A percentile compares a stretch with the other conserved stretches of the same genome.
These are phyloP conservation scores for Caradrina clavipalpis DNA, from an alignment of 2,888 invertebrate genomes.

Conservation along the genomic window DNA sequence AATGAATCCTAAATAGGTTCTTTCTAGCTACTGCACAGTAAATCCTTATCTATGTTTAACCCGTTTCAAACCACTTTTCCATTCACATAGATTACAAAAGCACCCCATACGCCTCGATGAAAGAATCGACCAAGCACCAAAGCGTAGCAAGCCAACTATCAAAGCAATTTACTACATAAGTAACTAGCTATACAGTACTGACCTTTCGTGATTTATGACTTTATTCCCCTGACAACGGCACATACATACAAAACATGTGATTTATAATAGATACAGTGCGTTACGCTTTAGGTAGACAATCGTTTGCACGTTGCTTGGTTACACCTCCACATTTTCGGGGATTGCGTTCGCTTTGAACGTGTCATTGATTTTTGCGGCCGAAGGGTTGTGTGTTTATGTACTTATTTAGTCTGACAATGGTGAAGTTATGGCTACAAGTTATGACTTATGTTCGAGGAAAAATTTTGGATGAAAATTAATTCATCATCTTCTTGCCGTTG, in stretches of 20 bases:
- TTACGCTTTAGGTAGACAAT: constrained; percentile 65
- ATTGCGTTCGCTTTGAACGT: constrained; percentile 50
- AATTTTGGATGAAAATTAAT: too few relatives aligned
- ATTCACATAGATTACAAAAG: constrained; percentile 6
- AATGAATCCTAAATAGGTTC: background rate
- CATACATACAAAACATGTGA: constrained; percentile 73
- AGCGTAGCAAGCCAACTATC: constrained; percentile 35
- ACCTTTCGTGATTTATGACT: constrained; percentile 73
- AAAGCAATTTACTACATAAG: constrained; percentile 46
- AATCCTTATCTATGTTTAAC: background rate
- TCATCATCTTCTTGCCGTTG: too few relatives aligned
- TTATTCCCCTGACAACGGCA: constrained; percentile 68
- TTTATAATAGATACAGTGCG: constrained; percentile 73
- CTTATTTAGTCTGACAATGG: constrained; percentile 5
- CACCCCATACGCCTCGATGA: background rate
- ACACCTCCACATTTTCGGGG: constrained; percentile 66
- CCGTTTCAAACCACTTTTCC: background rate
- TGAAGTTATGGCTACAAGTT: constrained; percentile 14
- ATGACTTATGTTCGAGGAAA: too few relatives aligned
- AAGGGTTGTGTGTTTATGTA: background rate
- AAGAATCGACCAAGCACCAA: constrained; percentile 49
- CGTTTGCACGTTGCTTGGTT: constrained; percentile 72
- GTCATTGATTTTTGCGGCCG: constrained; percentile 59
- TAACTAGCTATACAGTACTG: constrained; percentile 57
- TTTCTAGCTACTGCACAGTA: background rate